Evolutionary conservation across 2,888 invertebrate species (phyloP).

Genomic region (Drosophila phalerata): DNA sequence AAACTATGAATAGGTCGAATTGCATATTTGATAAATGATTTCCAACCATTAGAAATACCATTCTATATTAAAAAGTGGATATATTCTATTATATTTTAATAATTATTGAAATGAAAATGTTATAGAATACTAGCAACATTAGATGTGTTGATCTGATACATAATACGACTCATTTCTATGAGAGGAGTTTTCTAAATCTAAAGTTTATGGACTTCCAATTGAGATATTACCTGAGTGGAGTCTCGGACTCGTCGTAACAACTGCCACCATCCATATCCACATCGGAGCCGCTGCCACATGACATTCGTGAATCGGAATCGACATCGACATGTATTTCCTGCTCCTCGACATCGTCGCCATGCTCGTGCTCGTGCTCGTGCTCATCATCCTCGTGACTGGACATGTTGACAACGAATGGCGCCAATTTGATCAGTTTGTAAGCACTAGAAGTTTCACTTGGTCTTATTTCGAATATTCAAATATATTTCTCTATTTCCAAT

Average conservation of each 20-base stretch:
- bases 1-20: conserved; percentile 16
- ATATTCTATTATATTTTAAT: background rate
- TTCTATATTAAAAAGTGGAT: background rate
- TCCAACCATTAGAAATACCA: background rate
- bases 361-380: conserved; percentile 75
- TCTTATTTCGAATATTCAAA: conserved; percentile 22
- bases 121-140: no score
- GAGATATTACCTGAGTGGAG: conserved; percentile 83
- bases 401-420: conserved; percentile 81
- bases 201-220: background rate
- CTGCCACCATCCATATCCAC: conserved; percentile 85
- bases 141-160: no score
- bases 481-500: background rate
- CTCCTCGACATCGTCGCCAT: conserved; percentile 84
- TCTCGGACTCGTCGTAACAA: conserved; percentile 85
- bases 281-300: conserved; percentile 85
- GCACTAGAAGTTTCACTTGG: conserved; percentile 27
- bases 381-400: conserved; percentile 84
- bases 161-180: background rate
- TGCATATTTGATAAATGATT: background rate
- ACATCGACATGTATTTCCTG: conserved; percentile 86
- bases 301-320: conserved; percentile 85
- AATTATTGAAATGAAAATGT: background rate
- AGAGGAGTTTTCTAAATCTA: background rate
- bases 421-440: conserved; percentile 70